Conservation (phyloP, 2,888 invertebrate species). For the Smittia sp. region DNA sequence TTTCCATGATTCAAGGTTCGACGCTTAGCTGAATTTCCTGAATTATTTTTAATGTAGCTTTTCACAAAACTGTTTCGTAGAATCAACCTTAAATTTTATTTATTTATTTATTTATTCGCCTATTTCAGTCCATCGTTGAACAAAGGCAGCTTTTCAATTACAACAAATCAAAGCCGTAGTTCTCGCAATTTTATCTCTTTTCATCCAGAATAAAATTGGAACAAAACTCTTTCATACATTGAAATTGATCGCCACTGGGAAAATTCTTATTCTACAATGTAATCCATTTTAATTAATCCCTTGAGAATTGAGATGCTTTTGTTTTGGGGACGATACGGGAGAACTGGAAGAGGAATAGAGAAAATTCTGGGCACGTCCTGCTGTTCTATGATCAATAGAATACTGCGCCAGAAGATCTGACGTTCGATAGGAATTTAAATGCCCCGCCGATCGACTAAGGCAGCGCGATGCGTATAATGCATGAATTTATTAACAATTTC, state of each 20-base stretch:
- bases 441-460: too few relatives aligned
- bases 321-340: not conserved
- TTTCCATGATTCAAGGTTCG: not conserved
- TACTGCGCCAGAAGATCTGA: not conserved
- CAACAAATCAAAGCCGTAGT: too few relatives aligned
- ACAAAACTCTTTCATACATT: too few relatives aligned
- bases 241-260: not conserved
- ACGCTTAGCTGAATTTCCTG: not conserved
- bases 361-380: slow-evolving; percentile 20
- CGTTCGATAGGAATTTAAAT: not conserved
- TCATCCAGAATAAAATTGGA: not conserved
- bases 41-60: not conserved
- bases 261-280: slow-evolving; percentile 9
- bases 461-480: too few relatives aligned
- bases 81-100: too few relatives aligned
- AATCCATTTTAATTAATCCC: slow-evolving; percentile 21
- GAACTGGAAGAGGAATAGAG: not conserved
- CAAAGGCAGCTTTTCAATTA: too few relatives aligned
- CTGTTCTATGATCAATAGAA: not conserved
- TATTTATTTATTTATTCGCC: too few relatives aligned
- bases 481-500: too few relatives aligned
- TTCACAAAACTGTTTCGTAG: too few relatives aligned
- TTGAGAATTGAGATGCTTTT: not conserved
- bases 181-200: not conserved
- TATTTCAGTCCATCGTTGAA: too few relatives aligned